phyloP scores from a whole-genome alignment of 1,140 invertebrate genomes.

The Philotrypesis tridentata region DNA sequence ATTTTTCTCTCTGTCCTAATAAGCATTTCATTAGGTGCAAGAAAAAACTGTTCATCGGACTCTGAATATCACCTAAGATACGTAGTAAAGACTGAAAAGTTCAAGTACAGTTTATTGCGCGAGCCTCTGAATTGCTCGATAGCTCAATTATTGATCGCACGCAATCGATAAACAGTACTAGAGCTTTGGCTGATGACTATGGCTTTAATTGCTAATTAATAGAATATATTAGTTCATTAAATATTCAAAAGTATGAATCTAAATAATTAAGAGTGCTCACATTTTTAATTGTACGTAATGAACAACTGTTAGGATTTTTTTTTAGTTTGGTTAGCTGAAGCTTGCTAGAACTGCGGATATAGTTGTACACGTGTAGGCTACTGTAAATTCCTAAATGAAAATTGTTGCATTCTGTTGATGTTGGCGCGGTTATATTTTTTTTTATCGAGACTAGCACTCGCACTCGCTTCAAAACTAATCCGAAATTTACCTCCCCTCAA shows the following conservation, averaged over 20 bases:
- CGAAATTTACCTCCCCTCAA: constrained; percentile 25
- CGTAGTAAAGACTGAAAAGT: neutral
- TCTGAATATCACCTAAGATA: constrained; percentile 19
- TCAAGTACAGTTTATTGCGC: neutral
- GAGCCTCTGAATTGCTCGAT: neutral
- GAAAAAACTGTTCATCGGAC: constrained; percentile 12
- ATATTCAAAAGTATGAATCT: constrained; percentile 24
- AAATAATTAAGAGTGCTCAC: constrained; percentile 37
- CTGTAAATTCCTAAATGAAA: constrained; percentile 51
- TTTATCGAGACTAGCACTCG: constrained; percentile 64
- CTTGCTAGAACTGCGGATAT: constrained; percentile 23
- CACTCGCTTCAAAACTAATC: constrained; percentile 46
- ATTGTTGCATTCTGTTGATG: constrained; percentile 67
- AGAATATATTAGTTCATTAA: constrained; percentile 48
- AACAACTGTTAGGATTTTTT: neutral
- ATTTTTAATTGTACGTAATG: neutral
- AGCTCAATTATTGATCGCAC: neutral
- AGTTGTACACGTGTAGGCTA: neutral
- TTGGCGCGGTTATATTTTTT: constrained; percentile 51
- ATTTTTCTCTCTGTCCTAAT: neutral
- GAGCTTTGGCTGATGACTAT: neutral
- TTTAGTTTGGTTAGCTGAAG: neutral
- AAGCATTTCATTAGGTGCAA: neutral
- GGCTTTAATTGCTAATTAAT: constrained; percentile 50
- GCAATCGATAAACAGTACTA: neutral